Conservation (phyloP, 2,888 invertebrate species). For the Trissonchulus sp. region DNA sequence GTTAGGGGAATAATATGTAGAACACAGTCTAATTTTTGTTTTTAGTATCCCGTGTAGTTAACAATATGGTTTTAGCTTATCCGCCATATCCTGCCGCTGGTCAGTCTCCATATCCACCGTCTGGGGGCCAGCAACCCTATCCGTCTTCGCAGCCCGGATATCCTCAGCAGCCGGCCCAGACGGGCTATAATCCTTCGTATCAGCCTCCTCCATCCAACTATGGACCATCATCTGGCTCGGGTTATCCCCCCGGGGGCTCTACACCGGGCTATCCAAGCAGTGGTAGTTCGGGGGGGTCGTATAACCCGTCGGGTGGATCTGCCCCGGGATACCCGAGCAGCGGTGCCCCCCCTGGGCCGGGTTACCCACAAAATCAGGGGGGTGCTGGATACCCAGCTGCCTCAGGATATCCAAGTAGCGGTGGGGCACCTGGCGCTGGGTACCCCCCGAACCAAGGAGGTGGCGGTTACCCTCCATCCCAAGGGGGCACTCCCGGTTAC, state of each 20-base stretch:
- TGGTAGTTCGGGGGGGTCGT: background rate
- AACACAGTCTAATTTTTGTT: too few relatives aligned
- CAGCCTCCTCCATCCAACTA: background rate
- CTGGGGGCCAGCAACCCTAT: too few relatives aligned
- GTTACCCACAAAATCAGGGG: background rate
- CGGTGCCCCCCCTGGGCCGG: background rate
- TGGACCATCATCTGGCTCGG: background rate
- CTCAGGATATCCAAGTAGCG: background rate
- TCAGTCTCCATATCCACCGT: too few relatives aligned
- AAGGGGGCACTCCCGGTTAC: background rate
- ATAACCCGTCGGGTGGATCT: background rate
- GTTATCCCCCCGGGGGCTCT: conserved; percentile 15
- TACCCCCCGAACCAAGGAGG: background rate
- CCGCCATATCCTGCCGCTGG: too few relatives aligned
- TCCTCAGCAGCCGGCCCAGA: background rate
- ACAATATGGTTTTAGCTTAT: too few relatives aligned
- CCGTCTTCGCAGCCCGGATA: conserved; percentile 26
- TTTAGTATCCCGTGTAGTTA: too few relatives aligned
- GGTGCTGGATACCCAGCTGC: background rate
- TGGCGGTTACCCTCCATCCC: background rate
- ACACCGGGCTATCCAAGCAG: background rate
- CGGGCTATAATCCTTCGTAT: background rate
- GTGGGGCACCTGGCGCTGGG: background rate
- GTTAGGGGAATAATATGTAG: too few relatives aligned
- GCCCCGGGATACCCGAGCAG: background rate